Evolutionary conservation across 2,888 invertebrate species (phyloP), one percentile per base, ranked within the genome.

Genomic region (Lepidochitona cinerea): DNA sequence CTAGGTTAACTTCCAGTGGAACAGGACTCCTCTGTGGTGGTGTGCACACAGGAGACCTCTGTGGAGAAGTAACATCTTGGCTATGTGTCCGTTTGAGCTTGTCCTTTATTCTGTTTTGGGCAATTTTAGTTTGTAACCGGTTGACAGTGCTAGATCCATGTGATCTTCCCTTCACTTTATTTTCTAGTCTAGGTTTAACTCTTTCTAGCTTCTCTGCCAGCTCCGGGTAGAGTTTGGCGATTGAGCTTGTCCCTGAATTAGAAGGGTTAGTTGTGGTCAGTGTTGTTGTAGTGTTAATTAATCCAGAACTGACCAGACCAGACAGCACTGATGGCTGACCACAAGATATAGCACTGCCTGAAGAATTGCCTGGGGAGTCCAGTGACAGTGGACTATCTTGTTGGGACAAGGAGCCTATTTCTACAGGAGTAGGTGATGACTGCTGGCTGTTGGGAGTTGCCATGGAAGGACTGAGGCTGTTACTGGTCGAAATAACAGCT

Each of bases 31-130:
- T 37, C 36, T 54, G 59, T 35, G 37, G 59, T 23, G 70, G 59
- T 26, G 29, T 36, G 23, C 36, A 37, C 3, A 66, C 66, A 12
- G 66, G 37, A 3, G 37, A n/a, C n/a, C 35, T 35, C 36, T 35
- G 66, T 2, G 37, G 66, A 18, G 66, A 37, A 9, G n/a, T 18
- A 18, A 66, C 35, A 35, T 37, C 35, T n/a, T 66, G 59, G 14
- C 2, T 59, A 26, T 59, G 59, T 23, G 59, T 29, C 59, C 79
- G 83, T 79, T 87, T 88, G 70, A 89, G 79, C 74, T 91, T 91
- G 78, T 90, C 90, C 75, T 90, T 88, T 33, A 91, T 88, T 79
- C 87, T 89, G 77, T 90, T 91, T 78, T 90, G 90, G 74, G 90
- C 90, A 77, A 91, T 90, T 83, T 89, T 90, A 41, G 89, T 89